phyloP scores from a whole-genome alignment of 2,888 invertebrate species.

The Chloroclystis v-ata region DNA sequence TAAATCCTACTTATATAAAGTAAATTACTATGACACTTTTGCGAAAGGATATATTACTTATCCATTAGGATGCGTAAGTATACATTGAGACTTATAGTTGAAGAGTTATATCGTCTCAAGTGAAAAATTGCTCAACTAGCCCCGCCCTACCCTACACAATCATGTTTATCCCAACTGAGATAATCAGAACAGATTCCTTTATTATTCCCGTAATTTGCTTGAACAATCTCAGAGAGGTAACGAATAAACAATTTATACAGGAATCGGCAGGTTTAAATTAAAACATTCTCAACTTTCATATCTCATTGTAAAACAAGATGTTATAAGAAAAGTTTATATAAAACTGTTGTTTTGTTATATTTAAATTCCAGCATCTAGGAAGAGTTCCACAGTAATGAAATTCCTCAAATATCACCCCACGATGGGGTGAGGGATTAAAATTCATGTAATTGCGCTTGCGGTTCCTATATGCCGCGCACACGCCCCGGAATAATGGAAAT shows the following conservation, averaged over 20 bases:
- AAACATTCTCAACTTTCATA: constrained; percentile 32
- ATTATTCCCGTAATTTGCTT: constrained; percentile 20
- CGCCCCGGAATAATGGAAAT: constrained; percentile 19
- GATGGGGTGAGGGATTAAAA: constrained; percentile 53
- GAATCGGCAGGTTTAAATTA: constrained; percentile 28
- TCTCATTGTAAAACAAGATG: constrained; percentile 45
- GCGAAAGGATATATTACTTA: too few relatives aligned
- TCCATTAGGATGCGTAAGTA: too few relatives aligned
- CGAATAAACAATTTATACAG: constrained; percentile 32
- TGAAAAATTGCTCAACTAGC: too few relatives aligned
- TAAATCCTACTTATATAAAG: too few relatives aligned
- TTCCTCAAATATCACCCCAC: constrained; percentile 66
- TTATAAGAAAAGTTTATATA: constrained; percentile 56
- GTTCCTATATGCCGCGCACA: constrained; percentile 31
- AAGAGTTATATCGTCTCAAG: too few relatives aligned
- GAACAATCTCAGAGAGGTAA: constrained; percentile 25
- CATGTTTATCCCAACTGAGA: constrained; percentile 24
- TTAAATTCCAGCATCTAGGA: constrained; percentile 59
- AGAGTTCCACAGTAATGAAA: constrained; percentile 71
- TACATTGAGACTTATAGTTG: too few relatives aligned
- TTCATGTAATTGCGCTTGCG: constrained; percentile 60
- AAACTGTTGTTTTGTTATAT: constrained; percentile 57
- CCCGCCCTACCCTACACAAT: too few relatives aligned
- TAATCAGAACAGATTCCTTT: constrained; percentile 26
- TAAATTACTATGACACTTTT: too few relatives aligned